Conservation (phyloP, 1,140 invertebrate species). For the Drosophila arawakana region DNA sequence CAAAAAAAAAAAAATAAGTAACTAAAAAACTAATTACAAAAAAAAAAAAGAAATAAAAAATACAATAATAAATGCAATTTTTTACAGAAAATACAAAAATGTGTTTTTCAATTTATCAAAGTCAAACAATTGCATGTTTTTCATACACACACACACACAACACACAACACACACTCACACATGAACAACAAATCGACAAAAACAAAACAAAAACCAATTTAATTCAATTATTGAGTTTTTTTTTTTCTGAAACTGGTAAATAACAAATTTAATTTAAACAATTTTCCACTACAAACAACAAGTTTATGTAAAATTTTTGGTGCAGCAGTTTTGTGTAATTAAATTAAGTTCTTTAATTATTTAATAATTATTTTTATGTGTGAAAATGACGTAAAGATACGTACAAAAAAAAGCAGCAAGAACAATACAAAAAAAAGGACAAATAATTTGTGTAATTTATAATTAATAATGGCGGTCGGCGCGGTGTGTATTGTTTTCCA, state of each 20-base stretch:
- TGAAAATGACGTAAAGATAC: neutral
- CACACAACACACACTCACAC: constrained; percentile 11
- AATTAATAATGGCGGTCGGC: constrained; percentile 46
- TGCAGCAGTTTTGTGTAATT: constrained; percentile 65
- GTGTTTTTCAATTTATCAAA: constrained; percentile 73
- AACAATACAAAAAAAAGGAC: neutral
- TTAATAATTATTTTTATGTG: constrained; percentile 20
- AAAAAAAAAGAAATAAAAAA: constrained; percentile 20
- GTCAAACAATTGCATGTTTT: constrained; percentile 41
- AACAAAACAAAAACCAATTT: constrained; percentile 33
- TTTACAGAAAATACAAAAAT: constrained; percentile 68
- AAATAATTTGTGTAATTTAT: constrained; percentile 28
- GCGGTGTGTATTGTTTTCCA: constrained; percentile 36
- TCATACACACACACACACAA: constrained; percentile 18
- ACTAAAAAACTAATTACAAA: constrained; percentile 53
- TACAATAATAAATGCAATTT: constrained; percentile 72
- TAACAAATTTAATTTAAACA: constrained; percentile 61
- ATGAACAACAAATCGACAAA: constrained; percentile 6
- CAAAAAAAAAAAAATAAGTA: constrained; percentile 28
- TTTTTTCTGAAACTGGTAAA: constrained; percentile 58
- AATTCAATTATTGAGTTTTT: constrained; percentile 28
- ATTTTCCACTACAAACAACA: constrained; percentile 12
- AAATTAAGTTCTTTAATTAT: constrained; percentile 46
- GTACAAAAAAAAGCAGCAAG: neutral
- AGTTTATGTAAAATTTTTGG: constrained; percentile 63